Base-by-base conservation (phyloP, 2,888 invertebrate genomes). In the Xestia c-nigrum region DNA sequence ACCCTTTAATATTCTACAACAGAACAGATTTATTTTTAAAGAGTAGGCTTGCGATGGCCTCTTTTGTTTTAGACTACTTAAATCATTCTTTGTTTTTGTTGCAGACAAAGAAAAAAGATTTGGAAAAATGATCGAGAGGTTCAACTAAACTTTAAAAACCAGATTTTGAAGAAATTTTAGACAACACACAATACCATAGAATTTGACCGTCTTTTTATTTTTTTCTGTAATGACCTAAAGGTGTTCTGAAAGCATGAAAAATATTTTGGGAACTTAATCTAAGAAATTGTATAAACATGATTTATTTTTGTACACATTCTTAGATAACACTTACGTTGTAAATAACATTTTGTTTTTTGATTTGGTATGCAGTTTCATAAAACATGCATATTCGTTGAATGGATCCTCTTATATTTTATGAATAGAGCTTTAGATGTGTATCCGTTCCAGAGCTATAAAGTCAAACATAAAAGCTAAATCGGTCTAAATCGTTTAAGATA, bases 391-490 rank as follows among this genome's bases (percentile, higher is more conserved):
- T 43, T 7, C 10, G 7, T 43, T 50, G 5, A 79, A 50, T 31
- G 5, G 2, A 47, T 40, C 0, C 14, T 31, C 12, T 71, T 59
- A 50, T n/a, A 50, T 78, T 57, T 66, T 80, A 66, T 50, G 46
- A 72, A 66, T 40, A 47, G 21, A 55, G 21, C 31, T 61, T n/a
- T n/a, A 67, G 3, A n/a, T 1, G n/a, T 12, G 40, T 31, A 31
- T 63, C 43, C 47, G 40, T 68, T 74, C 43, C 19, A 59, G 46
- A 66, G 59, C 46, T 9, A 1, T 72, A 74, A 80, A 67, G n/a
- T 55, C 9, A 43, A 67, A 55, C 21, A 74, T 81, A 57, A 79
- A 81, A 79, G 9, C 71, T 79, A 79, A 63, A 68, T 68, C 24
- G 57, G 64, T 68, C 55, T 50, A 43, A 74, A 61, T 47, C 10